Conservation (phyloP, 2,888 invertebrate species). For the Uloborus plumipes region DNA sequence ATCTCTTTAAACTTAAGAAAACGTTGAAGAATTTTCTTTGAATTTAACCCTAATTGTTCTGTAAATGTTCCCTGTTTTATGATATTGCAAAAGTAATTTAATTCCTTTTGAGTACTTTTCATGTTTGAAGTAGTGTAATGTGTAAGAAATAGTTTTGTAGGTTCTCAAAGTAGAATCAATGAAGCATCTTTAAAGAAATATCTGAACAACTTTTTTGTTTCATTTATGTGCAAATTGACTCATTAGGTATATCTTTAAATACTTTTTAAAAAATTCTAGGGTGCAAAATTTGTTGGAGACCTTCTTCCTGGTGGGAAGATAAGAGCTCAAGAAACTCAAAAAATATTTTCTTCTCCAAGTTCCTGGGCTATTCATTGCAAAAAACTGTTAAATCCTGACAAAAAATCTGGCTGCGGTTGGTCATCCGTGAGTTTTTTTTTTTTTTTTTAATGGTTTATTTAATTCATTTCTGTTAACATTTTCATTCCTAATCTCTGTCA, state of each 20-base stretch:
- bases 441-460: background rate
- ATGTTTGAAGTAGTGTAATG: no score
- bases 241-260: background rate
- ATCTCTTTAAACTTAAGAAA: no score
- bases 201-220: background rate
- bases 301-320: conserved; percentile 88
- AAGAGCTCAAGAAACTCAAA: conserved; percentile 87
- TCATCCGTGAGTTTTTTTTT: conserved; percentile 81
- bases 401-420: conserved; percentile 94
- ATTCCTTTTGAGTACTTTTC: no score
- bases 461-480: background rate
- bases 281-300: conserved; percentile 90
- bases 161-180: no score
- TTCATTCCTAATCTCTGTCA: background rate
- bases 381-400: conserved; percentile 87
- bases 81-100: no score
- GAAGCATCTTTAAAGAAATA: no score
- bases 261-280: conserved; percentile 75
- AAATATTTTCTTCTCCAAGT: conserved; percentile 88
- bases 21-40: no score
- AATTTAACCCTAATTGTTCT: no score
- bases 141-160: no score
- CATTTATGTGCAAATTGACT: background rate
- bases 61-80: no score
- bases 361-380: conserved; percentile 95